Base-by-base conservation (phyloP, 1,140 invertebrate species). In the Ylistrum balloti region DNA sequence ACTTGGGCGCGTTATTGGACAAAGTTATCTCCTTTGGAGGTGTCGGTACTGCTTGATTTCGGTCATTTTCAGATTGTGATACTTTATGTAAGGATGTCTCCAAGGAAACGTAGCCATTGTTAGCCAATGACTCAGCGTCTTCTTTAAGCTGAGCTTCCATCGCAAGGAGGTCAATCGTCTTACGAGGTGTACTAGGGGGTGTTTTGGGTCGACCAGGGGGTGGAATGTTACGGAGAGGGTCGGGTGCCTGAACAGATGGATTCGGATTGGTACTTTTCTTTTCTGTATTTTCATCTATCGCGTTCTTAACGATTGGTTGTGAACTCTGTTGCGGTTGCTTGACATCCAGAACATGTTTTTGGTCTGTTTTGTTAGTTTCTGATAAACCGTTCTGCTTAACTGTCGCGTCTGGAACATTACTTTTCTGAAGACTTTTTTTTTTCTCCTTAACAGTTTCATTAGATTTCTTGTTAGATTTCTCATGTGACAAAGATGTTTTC, bases 21-120 rank as follows among this genome's bases (percentile, higher is more conserved):
- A 74, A n/a, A 74, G 56, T 74, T 74, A n/a, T 28, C 56, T 74
- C 56, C 56, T 17, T 9, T 74, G 22, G 15, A 2, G 56, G n/a
- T 9, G 56, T 5, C 28, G 56, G n/a, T 17, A 17, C 56, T n/a
- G 28, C 56, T 74, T 22, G 56, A 28, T 22, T n/a, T 28, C 1
- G 56, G 22, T n/a, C 28, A 74, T 28, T 74, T n/a, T 74, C 56
- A n/a, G 22, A 1, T 74, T 74, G 56, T 28, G 56, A 22, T 74
- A 74, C 56, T 74, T 74, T 74, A 74, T 74, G 56, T 74, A 74
- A 28, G n/a, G 56, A 74, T 28, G 56, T 74, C 28, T 74, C 56
- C 56, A 74, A 28, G 2, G 56, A 74, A 74, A 74, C 56, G n/a
- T 74, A 74, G 17, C 56, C 56, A 74, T 74, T 74, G 5, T n/a